Conservation (phyloP, 2,113 vertebrate species). For the Brachyhypopomus occidentalis region DNA sequence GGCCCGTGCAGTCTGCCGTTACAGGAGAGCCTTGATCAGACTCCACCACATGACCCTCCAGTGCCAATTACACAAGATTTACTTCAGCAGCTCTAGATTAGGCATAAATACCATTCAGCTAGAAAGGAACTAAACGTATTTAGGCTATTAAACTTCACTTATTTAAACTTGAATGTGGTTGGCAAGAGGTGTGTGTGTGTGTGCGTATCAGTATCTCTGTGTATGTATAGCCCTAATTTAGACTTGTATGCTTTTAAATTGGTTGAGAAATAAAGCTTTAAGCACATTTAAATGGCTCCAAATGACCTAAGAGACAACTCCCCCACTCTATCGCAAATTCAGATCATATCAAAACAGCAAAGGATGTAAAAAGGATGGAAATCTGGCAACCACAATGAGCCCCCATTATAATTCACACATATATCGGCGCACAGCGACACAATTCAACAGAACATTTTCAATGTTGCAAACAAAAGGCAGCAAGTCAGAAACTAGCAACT, state of each 20-base stretch:
- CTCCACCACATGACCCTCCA: constrained; percentile 13
- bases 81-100: constrained; percentile 2
- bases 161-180: constrained; percentile 1
- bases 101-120: background rate
- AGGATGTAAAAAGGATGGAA: constrained; percentile 18
- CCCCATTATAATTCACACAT: constrained; percentile 32
- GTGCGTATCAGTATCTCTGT: constrained; percentile 5
- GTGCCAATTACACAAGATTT: constrained; percentile 30
- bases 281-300: constrained; percentile 48
- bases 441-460: constrained; percentile 6
- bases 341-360: constrained; percentile 31
- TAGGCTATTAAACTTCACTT: constrained; percentile 14
- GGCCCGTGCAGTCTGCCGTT: constrained; percentile 1
- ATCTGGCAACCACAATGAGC: constrained; percentile 26
- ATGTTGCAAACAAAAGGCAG: constrained; percentile 22
- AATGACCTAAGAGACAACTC: constrained; percentile 36
- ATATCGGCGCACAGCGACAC: constrained; percentile 9
- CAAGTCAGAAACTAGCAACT: background rate
- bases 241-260: constrained; percentile 44
- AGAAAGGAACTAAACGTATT: constrained; percentile 3
- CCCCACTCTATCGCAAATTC: constrained; percentile 22
- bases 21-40: background rate
- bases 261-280: constrained; percentile 31
- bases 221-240: constrained; percentile 61
- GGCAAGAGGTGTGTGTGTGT: constrained; percentile 12